Evolutionary conservation across 2,797 vertebrate genomes (phyloP).

Genomic region (Aphelocoma californica): DNA sequence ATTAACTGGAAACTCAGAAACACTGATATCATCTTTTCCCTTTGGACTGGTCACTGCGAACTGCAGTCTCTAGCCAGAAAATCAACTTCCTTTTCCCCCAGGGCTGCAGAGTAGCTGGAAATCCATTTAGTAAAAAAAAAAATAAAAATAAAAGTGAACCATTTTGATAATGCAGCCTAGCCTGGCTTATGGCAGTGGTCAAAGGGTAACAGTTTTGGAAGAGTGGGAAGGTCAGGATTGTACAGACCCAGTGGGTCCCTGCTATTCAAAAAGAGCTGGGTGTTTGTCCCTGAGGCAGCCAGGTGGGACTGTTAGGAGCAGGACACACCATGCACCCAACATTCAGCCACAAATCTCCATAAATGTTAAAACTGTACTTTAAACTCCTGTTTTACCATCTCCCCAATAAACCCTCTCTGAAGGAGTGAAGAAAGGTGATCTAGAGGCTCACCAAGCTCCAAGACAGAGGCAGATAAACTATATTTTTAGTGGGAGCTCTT

Average conservation of each 20-base stretch:
- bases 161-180: not conserved
- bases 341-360: not conserved
- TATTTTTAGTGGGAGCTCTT: not conserved
- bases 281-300: not conserved
- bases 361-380: not conserved
- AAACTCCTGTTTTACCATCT: not conserved
- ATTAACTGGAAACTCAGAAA: conserved; percentile 48
- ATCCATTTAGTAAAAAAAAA: not conserved
- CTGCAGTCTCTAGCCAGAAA: not conserved
- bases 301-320: not conserved
- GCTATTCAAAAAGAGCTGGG: not conserved
- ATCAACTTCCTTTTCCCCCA: not conserved
- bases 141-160: not conserved
- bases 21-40: conserved; percentile 38
- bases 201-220: not conserved
- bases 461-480: not conserved
- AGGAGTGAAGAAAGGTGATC: not conserved
- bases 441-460: not conserved
- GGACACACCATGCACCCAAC: not conserved
- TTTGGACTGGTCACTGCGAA: conserved; percentile 4
- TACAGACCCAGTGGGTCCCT: not conserved
- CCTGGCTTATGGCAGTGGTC: not conserved
- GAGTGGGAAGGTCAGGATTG: not conserved
- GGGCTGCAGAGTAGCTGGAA: not conserved
- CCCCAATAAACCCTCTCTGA: not conserved